phyloP scores from a whole-genome alignment of 2,113 vertebrate genomes.

The Acrocephalus kingi region DNA sequence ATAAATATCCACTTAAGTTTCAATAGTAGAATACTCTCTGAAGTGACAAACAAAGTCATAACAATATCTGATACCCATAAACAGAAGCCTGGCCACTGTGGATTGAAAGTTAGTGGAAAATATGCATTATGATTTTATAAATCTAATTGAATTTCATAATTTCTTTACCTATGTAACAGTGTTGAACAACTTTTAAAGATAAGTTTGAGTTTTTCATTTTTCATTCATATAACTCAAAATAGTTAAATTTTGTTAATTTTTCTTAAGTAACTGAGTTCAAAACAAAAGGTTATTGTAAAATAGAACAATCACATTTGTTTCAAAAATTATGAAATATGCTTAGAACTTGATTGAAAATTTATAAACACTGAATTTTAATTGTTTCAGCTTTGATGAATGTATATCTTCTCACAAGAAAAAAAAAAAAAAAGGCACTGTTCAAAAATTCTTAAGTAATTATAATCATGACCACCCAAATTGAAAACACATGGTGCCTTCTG shows the following conservation, averaged over 20 bases:
- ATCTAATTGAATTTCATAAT: neutral
- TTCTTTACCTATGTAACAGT: neutral
- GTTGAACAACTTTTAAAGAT: neutral
- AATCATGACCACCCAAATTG: neutral
- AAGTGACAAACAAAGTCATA: neutral
- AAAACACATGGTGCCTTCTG: neutral
- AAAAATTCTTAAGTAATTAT: neutral
- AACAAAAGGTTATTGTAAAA: neutral
- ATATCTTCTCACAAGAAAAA: neutral
- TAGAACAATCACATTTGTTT: neutral
- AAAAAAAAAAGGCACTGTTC: neutral
- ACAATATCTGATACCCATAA: neutral
- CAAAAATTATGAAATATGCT: neutral
- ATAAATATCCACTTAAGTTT: neutral
- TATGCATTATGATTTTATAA: neutral
- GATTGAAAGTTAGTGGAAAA: neutral
- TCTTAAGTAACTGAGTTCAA: neutral
- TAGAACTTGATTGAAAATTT: neutral
- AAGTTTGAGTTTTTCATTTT: neutral
- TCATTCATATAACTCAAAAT: neutral
- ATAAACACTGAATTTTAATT: neutral
- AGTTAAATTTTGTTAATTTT: neutral
- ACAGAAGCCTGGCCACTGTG: neutral
- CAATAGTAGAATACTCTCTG: neutral
- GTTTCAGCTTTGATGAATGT: neutral